Conservation (phyloP, 1,140 invertebrate species). For the Lepidotrigona ventralis region DNA sequence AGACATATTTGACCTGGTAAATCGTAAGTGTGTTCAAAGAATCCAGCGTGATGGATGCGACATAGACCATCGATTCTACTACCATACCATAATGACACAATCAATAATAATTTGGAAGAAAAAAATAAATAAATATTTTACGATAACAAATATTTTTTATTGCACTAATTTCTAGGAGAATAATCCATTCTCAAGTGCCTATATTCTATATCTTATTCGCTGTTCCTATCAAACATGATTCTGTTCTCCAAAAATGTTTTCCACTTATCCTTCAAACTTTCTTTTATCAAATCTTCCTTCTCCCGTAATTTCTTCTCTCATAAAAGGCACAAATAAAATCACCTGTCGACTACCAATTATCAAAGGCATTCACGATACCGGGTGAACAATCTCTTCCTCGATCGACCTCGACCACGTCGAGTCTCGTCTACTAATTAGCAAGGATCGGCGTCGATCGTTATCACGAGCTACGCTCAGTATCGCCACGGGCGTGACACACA, state of each 20-base stretch:
- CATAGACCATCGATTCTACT: slow-evolving; percentile 1
- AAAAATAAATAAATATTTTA: too few relatives aligned
- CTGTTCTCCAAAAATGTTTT: neutral
- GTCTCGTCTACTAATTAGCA: slow-evolving; percentile 33
- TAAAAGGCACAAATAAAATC: neutral
- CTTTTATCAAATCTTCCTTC: neutral
- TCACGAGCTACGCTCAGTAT: neutral
- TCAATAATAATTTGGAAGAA: too few relatives aligned
- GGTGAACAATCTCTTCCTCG: neutral
- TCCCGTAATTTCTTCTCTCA: too few relatives aligned
- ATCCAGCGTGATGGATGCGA: neutral
- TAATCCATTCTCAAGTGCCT: too few relatives aligned
- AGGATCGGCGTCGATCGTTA: slow-evolving; percentile 34
- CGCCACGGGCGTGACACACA: neutral
- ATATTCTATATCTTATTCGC: too few relatives aligned
- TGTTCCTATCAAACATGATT: too few relatives aligned
- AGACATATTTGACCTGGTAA: slow-evolving; percentile 18
- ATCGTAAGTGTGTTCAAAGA: slow-evolving; percentile 16
- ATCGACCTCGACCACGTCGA: neutral
- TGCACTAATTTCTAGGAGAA: too few relatives aligned
- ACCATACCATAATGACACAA: too few relatives aligned
- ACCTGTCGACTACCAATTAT: slow-evolving; percentile 4
- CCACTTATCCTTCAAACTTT: too few relatives aligned
- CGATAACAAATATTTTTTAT: too few relatives aligned
- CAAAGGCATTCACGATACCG: neutral